Evolutionary conservation across 1,140 invertebrate species (phyloP), one percentile per base, ranked within the genome.

Genomic region (Hycleus phaleratus): DNA sequence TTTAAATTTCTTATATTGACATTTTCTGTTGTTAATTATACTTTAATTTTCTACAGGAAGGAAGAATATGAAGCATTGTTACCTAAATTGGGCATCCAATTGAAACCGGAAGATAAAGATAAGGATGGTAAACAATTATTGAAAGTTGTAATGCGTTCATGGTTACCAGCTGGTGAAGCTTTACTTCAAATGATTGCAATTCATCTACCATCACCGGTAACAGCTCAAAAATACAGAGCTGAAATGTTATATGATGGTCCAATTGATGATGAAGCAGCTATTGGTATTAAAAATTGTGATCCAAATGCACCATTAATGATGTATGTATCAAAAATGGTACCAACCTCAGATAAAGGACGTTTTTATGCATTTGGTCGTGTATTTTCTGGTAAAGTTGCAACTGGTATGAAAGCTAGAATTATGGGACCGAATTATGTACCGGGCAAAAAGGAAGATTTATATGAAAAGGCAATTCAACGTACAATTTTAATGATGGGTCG

Each of bases 281-380:
- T 94, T 65, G 93, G 89, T 57, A 74, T 78, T 58, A 80, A 95
- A 85, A 91, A 76, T 70, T 99, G 97, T 75, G 93, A 99, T 77
- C 88, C 95, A 5, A 89, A 96, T 67, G 97, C 87, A 63, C 96
- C 95, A 18, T 82, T 99, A 26, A 99, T 99, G 96, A 99, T 99
- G 97, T 99, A 99, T 83, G 84, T 99, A 61, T 98, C 95, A 24
- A 99, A 99, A 80, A 99, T 99, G 97, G 97, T 99, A 76, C 97
- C 97, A 55, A 99, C 97, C 4, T 91, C 93, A 42, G 97, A 99
- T 76, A 99, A 99, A 79, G 97, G 97, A 62, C 87, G 97, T 75
- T 99, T 99, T 85, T 99, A 98, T 78, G 97, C 97, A 54, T 99
- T 99, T 75, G 97, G 97, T 59, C 95, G 97, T 82, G 97, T 99